A percentile compares a stretch with the other conserved stretches of the same genome.
Evolutionary conservation across 2,888 invertebrate genomes (phyloP).

Genomic region (Drosophila sordidapex): DNA sequence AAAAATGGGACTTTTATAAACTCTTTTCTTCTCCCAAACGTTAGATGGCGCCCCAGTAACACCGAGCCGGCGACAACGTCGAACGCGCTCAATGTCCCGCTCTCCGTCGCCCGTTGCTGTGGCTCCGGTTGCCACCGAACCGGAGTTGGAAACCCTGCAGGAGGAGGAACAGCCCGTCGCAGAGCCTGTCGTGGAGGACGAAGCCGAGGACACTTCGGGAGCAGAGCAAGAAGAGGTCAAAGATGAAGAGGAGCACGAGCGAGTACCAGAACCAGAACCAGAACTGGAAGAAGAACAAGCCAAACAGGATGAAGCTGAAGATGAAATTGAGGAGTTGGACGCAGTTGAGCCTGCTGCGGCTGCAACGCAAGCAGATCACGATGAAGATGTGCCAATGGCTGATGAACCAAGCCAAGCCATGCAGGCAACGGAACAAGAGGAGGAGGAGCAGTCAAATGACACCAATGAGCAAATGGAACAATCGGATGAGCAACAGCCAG

Average conservation of each 20-base stretch:
- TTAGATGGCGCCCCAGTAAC: constrained; percentile 77
- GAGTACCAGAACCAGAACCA: constrained; percentile 63
- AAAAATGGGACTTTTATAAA: constrained; percentile 22
- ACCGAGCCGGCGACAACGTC: constrained; percentile 81
- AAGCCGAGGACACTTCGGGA: constrained; percentile 32
- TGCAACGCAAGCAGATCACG: constrained; percentile 27
- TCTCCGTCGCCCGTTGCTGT: constrained; percentile 83
- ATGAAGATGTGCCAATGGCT: constrained; percentile 71
- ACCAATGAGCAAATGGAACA: constrained; percentile 19
- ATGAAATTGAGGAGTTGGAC: constrained; percentile 29
- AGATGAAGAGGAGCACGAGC: constrained; percentile 34
- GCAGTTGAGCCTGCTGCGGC: constrained; percentile 16
- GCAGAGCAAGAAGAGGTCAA: constrained; percentile 67
- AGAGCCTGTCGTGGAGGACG: constrained; percentile 66
- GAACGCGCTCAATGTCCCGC: constrained; percentile 83
- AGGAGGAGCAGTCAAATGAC: constrained; percentile 30
- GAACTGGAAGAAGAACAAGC: constrained; percentile 19
- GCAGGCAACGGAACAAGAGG: constrained; percentile 11
- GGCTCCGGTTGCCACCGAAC: constrained; percentile 74
- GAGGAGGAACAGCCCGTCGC: constrained; percentile 71
- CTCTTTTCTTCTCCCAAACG: background rate
- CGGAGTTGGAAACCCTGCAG: constrained; percentile 74
- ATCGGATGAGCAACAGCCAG: constrained; percentile 8
- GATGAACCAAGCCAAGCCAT: constrained; percentile 24
- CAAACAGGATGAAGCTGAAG: constrained; percentile 25